Conservation (phyloP, 2,797 vertebrate genomes). For the Gymnopithys bicolor region DNA sequence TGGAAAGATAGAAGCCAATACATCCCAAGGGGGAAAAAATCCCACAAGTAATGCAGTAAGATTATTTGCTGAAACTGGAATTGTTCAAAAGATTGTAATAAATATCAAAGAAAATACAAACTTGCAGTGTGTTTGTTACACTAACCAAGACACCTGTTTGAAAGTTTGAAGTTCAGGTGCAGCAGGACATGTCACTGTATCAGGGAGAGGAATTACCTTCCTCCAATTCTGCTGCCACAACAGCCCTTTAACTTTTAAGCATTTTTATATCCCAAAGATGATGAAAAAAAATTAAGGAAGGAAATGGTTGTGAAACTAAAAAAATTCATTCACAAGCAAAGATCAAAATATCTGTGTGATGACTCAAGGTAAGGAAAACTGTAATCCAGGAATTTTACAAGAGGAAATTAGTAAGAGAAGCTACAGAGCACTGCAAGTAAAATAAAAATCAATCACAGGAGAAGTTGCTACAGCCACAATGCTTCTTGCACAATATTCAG, state of each 20-base stretch:
- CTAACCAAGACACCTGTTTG: neutral
- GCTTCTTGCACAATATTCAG: neutral
- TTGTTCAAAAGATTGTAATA: neutral
- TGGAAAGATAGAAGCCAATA: neutral
- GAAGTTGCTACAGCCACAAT: neutral
- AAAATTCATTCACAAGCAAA: neutral
- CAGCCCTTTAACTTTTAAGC: neutral
- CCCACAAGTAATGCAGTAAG: neutral
- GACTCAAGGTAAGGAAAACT: neutral
- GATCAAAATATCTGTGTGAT: neutral
- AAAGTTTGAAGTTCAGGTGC: neutral
- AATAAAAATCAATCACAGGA: neutral
- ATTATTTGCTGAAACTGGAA: neutral
- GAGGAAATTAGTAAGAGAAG: neutral
- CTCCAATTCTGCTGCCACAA: neutral
- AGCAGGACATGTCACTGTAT: neutral
- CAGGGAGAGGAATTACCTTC: neutral
- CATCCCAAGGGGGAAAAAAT: neutral
- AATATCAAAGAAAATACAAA: neutral
- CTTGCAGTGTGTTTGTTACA: neutral
- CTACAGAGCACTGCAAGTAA: neutral
- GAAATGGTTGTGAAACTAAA: neutral
- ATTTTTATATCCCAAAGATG: neutral
- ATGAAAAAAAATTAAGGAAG: neutral
- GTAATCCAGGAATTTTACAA: neutral